Conservation (phyloP, 2,113 vertebrate genomes). For the Macaca mulatta region DNA sequence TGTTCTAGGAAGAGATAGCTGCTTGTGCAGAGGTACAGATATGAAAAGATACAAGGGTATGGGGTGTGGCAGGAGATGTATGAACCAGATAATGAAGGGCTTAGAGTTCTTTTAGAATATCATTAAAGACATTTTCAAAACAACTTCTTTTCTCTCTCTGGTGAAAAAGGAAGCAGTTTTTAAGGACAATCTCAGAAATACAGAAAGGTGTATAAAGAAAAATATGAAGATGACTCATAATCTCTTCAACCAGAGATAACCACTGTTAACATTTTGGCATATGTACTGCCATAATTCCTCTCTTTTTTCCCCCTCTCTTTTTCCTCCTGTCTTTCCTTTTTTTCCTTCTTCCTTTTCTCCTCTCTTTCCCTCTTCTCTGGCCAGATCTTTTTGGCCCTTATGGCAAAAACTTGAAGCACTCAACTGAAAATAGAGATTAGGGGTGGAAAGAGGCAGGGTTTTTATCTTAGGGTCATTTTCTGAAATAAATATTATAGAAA, state of each 20-base stretch:
- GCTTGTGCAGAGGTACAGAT: not conserved
- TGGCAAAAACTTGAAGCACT: not conserved
- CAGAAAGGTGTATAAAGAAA: not conserved
- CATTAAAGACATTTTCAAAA: constrained; percentile 18
- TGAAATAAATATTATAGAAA: constrained; percentile 9
- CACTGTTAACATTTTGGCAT: not conserved
- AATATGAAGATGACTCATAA: not conserved
- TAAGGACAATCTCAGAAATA: constrained; percentile 13
- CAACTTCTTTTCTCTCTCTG: not conserved
- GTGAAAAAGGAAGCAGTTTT: not conserved
- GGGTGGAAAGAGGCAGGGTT: not conserved
- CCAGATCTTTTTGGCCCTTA: not conserved
- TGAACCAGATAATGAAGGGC: not conserved
- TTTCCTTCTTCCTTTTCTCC: not conserved
- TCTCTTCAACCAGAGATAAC: not conserved
- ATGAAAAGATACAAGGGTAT: not conserved
- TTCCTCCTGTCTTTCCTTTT: not conserved
- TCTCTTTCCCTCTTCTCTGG: not conserved
- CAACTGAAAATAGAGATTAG: constrained; percentile 27
- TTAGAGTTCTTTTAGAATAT: not conserved
- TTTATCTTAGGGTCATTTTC: not conserved
- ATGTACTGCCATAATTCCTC: not conserved
- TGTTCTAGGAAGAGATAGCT: not conserved
- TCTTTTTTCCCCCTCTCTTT: not conserved
- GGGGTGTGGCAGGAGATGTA: not conserved